Conservation (phyloP, 2,797 vertebrate genomes). For the Spinibarbus caldwelli region DNA sequence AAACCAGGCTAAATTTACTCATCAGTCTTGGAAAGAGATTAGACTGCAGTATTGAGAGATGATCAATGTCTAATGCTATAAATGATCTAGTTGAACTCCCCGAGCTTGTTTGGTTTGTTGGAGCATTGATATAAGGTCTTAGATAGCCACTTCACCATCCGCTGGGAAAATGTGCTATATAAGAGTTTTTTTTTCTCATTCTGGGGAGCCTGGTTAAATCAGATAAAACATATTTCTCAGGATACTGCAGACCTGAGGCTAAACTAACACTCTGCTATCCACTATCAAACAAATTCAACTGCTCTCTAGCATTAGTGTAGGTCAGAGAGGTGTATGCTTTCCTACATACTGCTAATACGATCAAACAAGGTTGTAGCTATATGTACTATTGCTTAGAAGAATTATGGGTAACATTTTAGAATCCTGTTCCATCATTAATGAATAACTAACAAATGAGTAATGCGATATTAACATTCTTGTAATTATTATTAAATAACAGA, state of each 20-base stretch:
- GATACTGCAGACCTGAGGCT: slow-evolving; percentile 12
- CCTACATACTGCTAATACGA: neutral
- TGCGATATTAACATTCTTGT: neutral
- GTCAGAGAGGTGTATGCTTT: neutral
- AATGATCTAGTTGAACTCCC: slow-evolving; percentile 30
- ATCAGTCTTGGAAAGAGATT: slow-evolving; percentile 31
- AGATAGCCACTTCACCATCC: slow-evolving; percentile 1
- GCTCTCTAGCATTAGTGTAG: slow-evolving; percentile 1
- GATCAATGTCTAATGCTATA: slow-evolving; percentile 37
- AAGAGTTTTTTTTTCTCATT: slow-evolving; percentile 1
- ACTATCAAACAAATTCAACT: slow-evolving; percentile 4
- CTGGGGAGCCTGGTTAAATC: slow-evolving; percentile 27
- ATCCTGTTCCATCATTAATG: neutral
- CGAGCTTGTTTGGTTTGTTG: slow-evolving; percentile 24
- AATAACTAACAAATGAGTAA: neutral
- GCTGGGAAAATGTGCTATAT: slow-evolving; percentile 11
- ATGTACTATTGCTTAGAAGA: neutral
- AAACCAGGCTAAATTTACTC: slow-evolving; percentile 38
- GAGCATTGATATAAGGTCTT: slow-evolving; percentile 24
- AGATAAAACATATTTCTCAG: slow-evolving; percentile 27
- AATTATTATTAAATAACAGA: neutral
- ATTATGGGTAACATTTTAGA: neutral
- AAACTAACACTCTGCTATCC: slow-evolving; percentile 17
- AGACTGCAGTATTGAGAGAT: slow-evolving; percentile 32
- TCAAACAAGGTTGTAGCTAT: neutral